Percentiles rank a stretch among this genome's conserved stretches.
These are phyloP conservation scores for Meiosimyza decipiens DNA, from an alignment of 2,888 invertebrate species.

Conservation along the genomic window DNA sequence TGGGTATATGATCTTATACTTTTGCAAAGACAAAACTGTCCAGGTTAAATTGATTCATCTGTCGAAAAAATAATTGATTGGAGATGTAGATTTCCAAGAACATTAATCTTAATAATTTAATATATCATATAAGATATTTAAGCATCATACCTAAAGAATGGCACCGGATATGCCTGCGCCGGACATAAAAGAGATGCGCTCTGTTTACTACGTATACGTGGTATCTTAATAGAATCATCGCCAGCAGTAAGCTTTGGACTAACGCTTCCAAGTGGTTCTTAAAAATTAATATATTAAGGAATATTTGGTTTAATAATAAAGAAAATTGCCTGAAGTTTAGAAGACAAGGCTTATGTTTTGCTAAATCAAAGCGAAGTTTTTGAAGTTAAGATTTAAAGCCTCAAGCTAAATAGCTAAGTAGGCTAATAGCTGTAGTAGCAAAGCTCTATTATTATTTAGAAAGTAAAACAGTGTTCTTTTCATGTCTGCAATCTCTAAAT, in stretches of 20 bases:
- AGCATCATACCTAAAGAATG: conserved; percentile 73
- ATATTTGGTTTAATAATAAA: neutral
- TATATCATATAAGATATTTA: too few species aligned
- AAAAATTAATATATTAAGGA: conserved; percentile 21
- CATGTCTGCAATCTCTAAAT: too few species aligned
- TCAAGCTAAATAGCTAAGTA: too few species aligned
- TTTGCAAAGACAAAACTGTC: too few species aligned
- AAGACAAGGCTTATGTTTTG: too few species aligned
- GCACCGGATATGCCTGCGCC: conserved; percentile 81
- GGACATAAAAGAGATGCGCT: conserved; percentile 77
- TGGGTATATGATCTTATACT: neutral
- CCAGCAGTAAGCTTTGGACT: conserved; percentile 76
- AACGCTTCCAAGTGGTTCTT: conserved; percentile 70
- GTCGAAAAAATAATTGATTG: neutral
- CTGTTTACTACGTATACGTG: conserved; percentile 63
- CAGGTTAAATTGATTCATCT: too few species aligned
- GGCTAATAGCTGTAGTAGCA: too few species aligned
- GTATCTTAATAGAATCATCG: conserved; percentile 70
- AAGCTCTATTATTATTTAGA: too few species aligned
- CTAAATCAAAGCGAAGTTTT: too few species aligned
- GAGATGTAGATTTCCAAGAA: neutral
- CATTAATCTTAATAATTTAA: too few species aligned
- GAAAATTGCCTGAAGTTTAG: neutral
- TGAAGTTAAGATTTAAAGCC: too few species aligned
- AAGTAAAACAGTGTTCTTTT: too few species aligned